These are phyloP conservation scores for Pitangus sulphuratus DNA, from an alignment of 2,797 vertebrate genomes.

Conservation along the genomic window DNA sequence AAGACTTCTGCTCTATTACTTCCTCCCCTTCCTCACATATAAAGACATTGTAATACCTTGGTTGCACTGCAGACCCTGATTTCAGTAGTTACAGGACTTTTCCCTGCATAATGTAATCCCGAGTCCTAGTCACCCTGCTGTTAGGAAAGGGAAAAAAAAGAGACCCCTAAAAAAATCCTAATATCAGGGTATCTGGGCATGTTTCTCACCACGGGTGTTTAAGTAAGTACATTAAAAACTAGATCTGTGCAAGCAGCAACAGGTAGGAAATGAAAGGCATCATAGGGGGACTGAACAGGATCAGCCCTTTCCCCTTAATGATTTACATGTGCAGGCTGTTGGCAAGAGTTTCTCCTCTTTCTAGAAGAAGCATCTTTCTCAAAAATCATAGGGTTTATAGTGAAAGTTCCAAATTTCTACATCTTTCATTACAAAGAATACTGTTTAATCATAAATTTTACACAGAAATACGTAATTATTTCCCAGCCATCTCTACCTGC, in stretches of 20 bases:
- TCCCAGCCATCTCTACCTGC: neutral
- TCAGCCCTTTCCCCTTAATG: neutral
- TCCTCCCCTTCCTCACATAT: accelerated
- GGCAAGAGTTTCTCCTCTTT: neutral
- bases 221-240: neutral
- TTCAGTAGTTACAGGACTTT: neutral
- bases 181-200: neutral
- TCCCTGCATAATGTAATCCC: neutral
- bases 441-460: neutral
- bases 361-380: neutral
- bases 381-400: neutral
- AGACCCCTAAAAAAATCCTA: neutral
- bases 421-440: neutral
- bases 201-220: neutral
- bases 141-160: neutral
- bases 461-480: accelerated
- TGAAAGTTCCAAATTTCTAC: neutral
- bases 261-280: neutral
- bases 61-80: neutral
- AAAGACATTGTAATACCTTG: neutral
- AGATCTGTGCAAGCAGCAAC: neutral
- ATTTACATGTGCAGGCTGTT: neutral
- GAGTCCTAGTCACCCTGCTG: neutral
- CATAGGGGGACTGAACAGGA: neutral
- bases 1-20: neutral